These are phyloP conservation scores for Sebastes kiyomatsui DNA, from an alignment of 2,797 vertebrate species.

Conservation along the genomic window DNA sequence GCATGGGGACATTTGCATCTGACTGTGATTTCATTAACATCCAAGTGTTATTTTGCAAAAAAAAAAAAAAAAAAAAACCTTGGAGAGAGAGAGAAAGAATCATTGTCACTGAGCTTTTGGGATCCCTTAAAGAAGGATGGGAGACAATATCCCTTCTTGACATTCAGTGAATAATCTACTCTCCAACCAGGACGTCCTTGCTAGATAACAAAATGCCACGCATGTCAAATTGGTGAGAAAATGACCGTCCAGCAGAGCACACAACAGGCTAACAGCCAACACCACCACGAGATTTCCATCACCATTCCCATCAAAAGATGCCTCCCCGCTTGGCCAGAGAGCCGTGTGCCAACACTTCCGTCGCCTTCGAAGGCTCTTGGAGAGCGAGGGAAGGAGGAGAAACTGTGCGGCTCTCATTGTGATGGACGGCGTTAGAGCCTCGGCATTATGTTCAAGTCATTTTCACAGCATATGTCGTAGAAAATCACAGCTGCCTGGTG, in stretches of 20 bases:
- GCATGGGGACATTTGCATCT: slow-evolving; percentile 38
- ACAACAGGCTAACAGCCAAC: slow-evolving; percentile 68
- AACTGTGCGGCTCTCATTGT: slow-evolving; percentile 36
- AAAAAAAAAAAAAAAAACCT: background rate
- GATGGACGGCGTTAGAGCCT: slow-evolving; percentile 47
- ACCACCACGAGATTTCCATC: slow-evolving; percentile 50
- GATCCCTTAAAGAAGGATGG: slow-evolving; percentile 33
- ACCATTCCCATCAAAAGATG: slow-evolving; percentile 60
- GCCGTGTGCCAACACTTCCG: slow-evolving; percentile 35
- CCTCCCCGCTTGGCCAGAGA: slow-evolving; percentile 41
- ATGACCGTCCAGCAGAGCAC: slow-evolving; percentile 73
- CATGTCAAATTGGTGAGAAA: slow-evolving; percentile 77
- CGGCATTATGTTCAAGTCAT: slow-evolving; percentile 68
- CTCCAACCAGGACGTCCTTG: slow-evolving; percentile 54
- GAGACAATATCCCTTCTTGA: slow-evolving; percentile 68
- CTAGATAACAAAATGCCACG: slow-evolving; percentile 80
- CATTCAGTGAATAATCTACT: slow-evolving; percentile 76
- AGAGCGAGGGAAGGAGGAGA: slow-evolving; percentile 15
- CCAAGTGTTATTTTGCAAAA: slow-evolving; percentile 32
- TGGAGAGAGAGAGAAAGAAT: slow-evolving; percentile 17
- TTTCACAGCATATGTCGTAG: slow-evolving; percentile 66
- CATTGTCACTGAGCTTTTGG: slow-evolving; percentile 34
- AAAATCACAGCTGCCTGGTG: slow-evolving; percentile 60
- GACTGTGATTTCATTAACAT: slow-evolving; percentile 52
- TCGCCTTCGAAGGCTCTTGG: slow-evolving; percentile 53